Evolutionary conservation across 2,113 vertebrate genomes (phyloP).

Genomic region (Lanius collurio): DNA sequence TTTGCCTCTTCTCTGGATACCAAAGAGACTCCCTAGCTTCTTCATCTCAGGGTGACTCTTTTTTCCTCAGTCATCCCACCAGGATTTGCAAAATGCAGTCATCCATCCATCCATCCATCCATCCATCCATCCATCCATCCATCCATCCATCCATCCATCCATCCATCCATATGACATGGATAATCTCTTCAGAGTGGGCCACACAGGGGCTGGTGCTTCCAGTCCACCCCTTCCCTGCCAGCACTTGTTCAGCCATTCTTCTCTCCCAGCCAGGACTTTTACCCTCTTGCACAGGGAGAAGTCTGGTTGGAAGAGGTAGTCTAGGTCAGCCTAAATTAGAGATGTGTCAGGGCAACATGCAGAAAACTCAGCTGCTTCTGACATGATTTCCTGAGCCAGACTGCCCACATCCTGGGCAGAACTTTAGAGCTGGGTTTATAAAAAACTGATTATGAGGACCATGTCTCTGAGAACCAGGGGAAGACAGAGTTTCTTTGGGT

Average conservation of each 20-base stretch:
- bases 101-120: neutral
- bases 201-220: accelerated
- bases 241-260: neutral
- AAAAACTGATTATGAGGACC: neutral
- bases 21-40: neutral
- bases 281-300: neutral
- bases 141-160: neutral
- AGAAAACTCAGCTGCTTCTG: neutral
- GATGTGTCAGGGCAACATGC: neutral
- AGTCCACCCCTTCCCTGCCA: neutral
- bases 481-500: neutral
- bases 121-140: neutral
- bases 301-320: neutral
- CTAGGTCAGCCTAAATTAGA: neutral
- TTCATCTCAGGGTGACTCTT: neutral
- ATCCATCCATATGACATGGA: neutral
- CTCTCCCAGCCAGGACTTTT: neutral
- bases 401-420: neutral
- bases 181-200: neutral
- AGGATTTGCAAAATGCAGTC: neutral
- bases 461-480: neutral
- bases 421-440: neutral
- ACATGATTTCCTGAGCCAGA: neutral
- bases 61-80: neutral
- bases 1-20: neutral